These are phyloP conservation scores for Leptocoma aspasia DNA, from an alignment of 2,113 vertebrate species.

Conservation along the genomic window DNA sequence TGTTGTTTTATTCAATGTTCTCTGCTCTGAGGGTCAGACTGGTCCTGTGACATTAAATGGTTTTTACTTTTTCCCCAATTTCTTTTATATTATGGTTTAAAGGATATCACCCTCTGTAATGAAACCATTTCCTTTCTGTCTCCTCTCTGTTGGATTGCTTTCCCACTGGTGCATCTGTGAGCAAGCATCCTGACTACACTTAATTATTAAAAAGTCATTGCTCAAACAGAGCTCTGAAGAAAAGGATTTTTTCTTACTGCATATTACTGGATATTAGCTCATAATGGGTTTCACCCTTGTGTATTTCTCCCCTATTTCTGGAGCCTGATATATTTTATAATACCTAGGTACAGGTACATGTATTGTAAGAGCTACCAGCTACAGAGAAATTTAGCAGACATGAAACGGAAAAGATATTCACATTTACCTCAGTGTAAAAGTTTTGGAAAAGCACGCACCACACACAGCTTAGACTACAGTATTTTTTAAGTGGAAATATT, in stretches of 20 bases:
- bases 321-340: background rate
- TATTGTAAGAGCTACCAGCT: background rate
- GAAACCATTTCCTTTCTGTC: background rate
- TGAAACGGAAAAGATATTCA: background rate
- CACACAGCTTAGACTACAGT: background rate
- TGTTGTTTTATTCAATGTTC: background rate
- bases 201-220: slow-evolving; percentile 27
- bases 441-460: background rate
- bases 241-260: background rate
- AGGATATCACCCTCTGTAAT: background rate
- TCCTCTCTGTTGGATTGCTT: background rate
- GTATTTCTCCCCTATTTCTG: background rate
- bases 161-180: background rate
- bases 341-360: background rate
- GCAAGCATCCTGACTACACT: background rate
- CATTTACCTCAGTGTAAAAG: background rate
- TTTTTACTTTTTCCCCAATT: background rate
- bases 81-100: background rate
- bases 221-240: background rate
- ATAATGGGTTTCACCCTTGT: background rate
- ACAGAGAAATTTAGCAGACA: background rate
- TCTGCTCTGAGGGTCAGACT: background rate
- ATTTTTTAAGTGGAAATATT: background rate
- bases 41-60: background rate
- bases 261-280: background rate